Base-by-base conservation (phyloP, 2,888 invertebrate species). In the Andrena minutula region DNA sequence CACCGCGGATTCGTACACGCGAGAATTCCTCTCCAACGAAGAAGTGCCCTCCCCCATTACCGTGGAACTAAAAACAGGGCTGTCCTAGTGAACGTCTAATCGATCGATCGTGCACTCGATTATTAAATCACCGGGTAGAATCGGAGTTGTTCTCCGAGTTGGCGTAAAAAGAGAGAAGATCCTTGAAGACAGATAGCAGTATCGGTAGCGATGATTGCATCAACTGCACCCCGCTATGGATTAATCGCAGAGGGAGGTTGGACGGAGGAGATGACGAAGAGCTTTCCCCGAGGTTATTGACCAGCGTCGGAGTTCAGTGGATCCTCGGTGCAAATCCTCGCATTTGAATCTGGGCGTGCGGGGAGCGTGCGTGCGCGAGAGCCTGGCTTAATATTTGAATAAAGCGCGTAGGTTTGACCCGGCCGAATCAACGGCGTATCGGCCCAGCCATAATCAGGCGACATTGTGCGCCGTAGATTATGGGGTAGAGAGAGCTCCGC, bases 391-490 rank as follows among this genome's bases (percentile, higher is more conserved):
- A 90, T 88, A 91, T 91, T 91, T 91, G 89, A 92, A 92, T 92
- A 90, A 90, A 86, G 85, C 86, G 90, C 90, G 91, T 91, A 90
- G 91, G 91, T 82, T 86, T 83, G 86, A 89, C 85, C 82, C 80
- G 88, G 84, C 75, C 87, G 84, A 89, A 89, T 88, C 89, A 89
- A 87, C 83, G 84, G 82, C 81, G 70, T 88, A 87, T 86, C 86
- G 88, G 87, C 79, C 84, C 84, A 81, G 83, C 89, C 90, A 89
- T 89, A 92, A 92, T 91, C 91, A 91, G 88, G 75, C 88, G 89
- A 91, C 91, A 91, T 92, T 91, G 92, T 91, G 87, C 79, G 83
- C 82, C 86, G 87, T 89, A 91, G 92, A 92, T 92, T 92, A 92
- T 87, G 89, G 89, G 90, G 90, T 90, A 87, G 79, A 80, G 84